Evolutionary conservation across 2,888 invertebrate genomes (phyloP), one percentile per base, ranked within the genome.

Genomic region (Periphyllus acericola): DNA sequence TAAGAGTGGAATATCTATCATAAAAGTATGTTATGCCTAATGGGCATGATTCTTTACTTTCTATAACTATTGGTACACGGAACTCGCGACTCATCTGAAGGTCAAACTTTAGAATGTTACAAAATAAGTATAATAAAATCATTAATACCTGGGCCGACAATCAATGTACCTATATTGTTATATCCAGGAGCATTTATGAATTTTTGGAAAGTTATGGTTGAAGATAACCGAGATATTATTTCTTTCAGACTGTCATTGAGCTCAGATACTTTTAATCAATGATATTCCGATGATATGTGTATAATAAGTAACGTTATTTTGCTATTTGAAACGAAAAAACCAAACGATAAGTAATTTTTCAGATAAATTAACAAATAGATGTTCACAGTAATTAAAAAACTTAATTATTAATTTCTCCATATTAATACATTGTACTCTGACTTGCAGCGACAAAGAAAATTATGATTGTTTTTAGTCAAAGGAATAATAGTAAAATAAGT

Each of bases 101-200:
- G 80, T 81, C 80, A 81, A 81, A 81, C 40, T 81, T 81, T 66
- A 81, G 80, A 81, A 66, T 81, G 66, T 81, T 81, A 81, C 80
- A 68, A 81, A 68, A 81, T 81, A 66, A 40, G 19, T 68, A 66
- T 68, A 40, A 68, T 81, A 36, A 80, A 36, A 68, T 66, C 66
- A 68, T 40, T 68, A 81, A 36, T 81, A 81, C 36, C n/a, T 34
- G 1, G 40, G 66, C 55, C 29, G 19, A 68, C 36, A 19, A 66
- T 36, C 40, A 29, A 29, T 36, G 19, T 68, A 21, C 46, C n/a
- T 8, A 60, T 60, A 21, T 25, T 29, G 21, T 46, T 40, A 81
- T n/a, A 68, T 66, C 66, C 66, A 4, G 80, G n/a, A 40, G 66
- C 80, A 81, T 81, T 81, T 81, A 32, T 79, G 52, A 79, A 79